Evolutionary conservation across 1,140 invertebrate species (phyloP).

Genomic region (Drepana arcuata): DNA sequence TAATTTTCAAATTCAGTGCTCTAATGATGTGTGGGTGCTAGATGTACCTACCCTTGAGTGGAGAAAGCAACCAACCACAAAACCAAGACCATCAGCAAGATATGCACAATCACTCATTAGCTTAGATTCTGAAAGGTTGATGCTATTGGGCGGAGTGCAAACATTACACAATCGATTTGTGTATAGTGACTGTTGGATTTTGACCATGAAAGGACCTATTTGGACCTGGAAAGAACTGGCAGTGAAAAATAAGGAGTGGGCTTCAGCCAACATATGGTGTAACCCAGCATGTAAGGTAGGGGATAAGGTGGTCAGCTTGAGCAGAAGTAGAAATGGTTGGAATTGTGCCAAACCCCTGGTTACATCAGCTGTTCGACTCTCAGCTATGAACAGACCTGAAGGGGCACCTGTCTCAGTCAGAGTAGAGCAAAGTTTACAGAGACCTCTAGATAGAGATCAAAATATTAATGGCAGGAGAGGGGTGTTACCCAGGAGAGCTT

Average conservation of each 20-base stretch:
- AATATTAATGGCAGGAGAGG: constrained; percentile 83
- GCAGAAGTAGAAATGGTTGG: constrained; percentile 71
- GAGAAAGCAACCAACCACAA: constrained; percentile 80
- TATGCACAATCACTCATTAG: constrained; percentile 93
- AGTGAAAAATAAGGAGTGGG: constrained; percentile 82
- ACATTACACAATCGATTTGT: constrained; percentile 68
- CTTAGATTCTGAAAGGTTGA: constrained; percentile 78
- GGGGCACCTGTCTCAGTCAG: constrained; percentile 49
- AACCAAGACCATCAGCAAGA: constrained; percentile 82
- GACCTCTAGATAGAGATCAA: constrained; percentile 76
- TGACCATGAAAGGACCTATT: constrained; percentile 74
- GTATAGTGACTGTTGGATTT: constrained; percentile 77
- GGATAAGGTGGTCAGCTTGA: constrained; percentile 78
- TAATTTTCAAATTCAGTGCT: constrained; percentile 75
- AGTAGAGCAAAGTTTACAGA: constrained; percentile 60
- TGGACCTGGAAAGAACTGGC: constrained; percentile 89
- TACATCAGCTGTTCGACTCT: constrained; percentile 58
- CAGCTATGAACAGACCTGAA: constrained; percentile 48
- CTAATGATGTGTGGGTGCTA: constrained; percentile 93
- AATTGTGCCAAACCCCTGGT: constrained; percentile 61
- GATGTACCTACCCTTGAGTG: constrained; percentile 84
- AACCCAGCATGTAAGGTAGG: constrained; percentile 89
- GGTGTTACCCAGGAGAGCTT: constrained; percentile 62
- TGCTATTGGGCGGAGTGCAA: constrained; percentile 80
- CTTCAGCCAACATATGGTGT: constrained; percentile 91